Evolutionary conservation across 2,113 vertebrate species (phyloP), one percentile per base, ranked within the genome.

Genomic region (Mohoua ochrocephala): DNA sequence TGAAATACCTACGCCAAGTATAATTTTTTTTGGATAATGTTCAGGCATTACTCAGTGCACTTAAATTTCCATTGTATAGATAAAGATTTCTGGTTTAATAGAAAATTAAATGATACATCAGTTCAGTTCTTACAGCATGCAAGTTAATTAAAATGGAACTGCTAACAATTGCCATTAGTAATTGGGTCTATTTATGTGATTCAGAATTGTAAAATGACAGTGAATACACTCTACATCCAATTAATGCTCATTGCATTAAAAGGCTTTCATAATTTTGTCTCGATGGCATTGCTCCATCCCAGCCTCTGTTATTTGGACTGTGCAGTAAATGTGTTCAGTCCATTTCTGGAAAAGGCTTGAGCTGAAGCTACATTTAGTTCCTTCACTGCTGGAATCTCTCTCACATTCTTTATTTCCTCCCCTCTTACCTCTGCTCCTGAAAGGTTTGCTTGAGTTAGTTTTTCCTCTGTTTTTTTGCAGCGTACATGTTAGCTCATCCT

Each of bases 101-200:
- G 15, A 95, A 85, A 90, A 85, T 76, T 56, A 93, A 91, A 53
- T 41, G 59, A 76, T 44, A 45, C 19, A 84, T 84, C 47, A 74
- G 42, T 61, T 90, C 61, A 56, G 31, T 73, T 87, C 76, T 88
- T 65, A 86, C 17, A 70, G 39, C 20, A 18, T 35, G 27, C 2
- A 7, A 83, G 49, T 71, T 86, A 95, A 92, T 88, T 95, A 81
- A 95, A 90, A 61, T 35, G 52, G 68, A 90, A 84, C 77, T 76
- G 45, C 42, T 89, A 91, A 91, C 59, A 94, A 91, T 5, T 90
- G 64, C 45, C 42, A 53, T 88, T 94, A 88, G 92, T 92, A 92
- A 65, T 41, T 57, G 15, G 57, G n/a, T 68, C 76, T 45, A 90
- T 59, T 89, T 90, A 76, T 71, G 28, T 5, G 10, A 79, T 68